These are phyloP conservation scores for Leucosticte australis DNA, from an alignment of 2,113 vertebrate species.

Conservation along the genomic window DNA sequence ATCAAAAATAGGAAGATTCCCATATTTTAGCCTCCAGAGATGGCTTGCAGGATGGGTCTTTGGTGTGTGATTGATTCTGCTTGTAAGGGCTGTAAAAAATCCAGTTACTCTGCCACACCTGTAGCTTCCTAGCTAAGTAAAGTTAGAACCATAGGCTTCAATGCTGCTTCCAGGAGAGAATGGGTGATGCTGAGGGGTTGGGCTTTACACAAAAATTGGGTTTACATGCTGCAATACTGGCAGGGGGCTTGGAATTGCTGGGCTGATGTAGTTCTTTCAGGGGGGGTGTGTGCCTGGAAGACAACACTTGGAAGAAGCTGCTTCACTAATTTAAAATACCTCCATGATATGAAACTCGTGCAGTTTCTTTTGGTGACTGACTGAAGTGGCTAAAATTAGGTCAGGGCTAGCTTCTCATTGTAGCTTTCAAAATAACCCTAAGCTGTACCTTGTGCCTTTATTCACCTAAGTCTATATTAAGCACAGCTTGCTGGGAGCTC, in stretches of 20 bases:
- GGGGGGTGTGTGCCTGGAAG: not conserved
- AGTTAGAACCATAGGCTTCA: not conserved
- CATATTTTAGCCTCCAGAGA: not conserved
- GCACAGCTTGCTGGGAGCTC: not conserved
- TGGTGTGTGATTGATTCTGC: not conserved
- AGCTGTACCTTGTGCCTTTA: conserved; percentile 13
- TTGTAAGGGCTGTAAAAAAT: not conserved
- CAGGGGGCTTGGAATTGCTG: not conserved
- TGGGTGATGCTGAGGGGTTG: not conserved
- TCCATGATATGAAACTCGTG: not conserved
- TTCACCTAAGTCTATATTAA: not conserved
- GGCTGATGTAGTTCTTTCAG: not conserved
- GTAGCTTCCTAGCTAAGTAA: not conserved
- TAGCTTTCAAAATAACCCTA: not conserved
- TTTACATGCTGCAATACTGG: not conserved
- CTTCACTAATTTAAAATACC: not conserved
- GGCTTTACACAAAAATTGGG: not conserved
- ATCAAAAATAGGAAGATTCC: not conserved
- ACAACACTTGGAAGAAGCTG: not conserved
- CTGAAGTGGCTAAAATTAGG: not conserved
- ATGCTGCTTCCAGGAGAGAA: not conserved
- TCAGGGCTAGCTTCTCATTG: not conserved
- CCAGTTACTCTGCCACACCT: not conserved
- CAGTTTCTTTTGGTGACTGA: not conserved
- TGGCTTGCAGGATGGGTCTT: not conserved